Percentiles rank a stretch among this genome's conserved stretches.
These are phyloP conservation scores for Tautogolabrus adspersus DNA, from an alignment of 2,113 vertebrate genomes.

Conservation along the genomic window DNA sequence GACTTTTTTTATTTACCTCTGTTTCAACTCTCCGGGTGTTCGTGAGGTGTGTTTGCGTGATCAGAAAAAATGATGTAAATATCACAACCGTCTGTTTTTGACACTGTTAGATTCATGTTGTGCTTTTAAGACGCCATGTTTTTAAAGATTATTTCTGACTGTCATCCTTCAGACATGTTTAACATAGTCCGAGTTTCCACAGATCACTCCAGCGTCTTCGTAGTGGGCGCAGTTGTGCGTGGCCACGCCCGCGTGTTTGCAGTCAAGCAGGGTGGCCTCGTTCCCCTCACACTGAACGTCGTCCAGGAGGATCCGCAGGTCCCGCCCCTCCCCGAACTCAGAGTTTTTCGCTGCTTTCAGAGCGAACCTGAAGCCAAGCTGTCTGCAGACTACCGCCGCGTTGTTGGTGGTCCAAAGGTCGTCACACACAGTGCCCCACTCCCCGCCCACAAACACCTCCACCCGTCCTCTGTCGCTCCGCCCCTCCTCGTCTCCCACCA, in stretches of 20 bases:
- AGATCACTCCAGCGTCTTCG: slow-evolving; percentile 93
- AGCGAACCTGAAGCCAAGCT: slow-evolving; percentile 87
- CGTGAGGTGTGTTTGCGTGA: too few species aligned
- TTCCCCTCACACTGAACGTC: slow-evolving; percentile 88
- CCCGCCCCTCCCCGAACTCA: slow-evolving; percentile 88
- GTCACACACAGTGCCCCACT: slow-evolving; percentile 95
- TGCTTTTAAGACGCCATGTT: too few species aligned
- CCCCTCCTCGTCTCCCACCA: slow-evolving; percentile 76
- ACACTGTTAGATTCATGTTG: too few species aligned
- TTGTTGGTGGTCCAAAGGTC: slow-evolving; percentile 87
- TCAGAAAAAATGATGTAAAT: too few species aligned
- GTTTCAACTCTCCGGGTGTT: too few species aligned
- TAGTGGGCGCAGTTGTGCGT: slow-evolving; percentile 90
- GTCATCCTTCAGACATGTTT: slow-evolving; percentile 37
- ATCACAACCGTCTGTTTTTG: too few species aligned
- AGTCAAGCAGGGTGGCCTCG: slow-evolving; percentile 89
- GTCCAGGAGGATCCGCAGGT: slow-evolving; percentile 89
- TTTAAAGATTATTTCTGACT: background rate
- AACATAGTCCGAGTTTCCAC: slow-evolving; percentile 69
- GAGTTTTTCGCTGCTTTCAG: slow-evolving; percentile 87
- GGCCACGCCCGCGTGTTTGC: slow-evolving; percentile 84
- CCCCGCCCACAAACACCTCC: slow-evolving; percentile 85
- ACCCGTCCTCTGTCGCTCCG: slow-evolving; percentile 84
- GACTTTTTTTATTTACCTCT: too few species aligned
- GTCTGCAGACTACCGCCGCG: slow-evolving; percentile 89